Evolutionary conservation across 2,113 vertebrate species (phyloP).

Genomic region (Sceloporus undulatus): DNA sequence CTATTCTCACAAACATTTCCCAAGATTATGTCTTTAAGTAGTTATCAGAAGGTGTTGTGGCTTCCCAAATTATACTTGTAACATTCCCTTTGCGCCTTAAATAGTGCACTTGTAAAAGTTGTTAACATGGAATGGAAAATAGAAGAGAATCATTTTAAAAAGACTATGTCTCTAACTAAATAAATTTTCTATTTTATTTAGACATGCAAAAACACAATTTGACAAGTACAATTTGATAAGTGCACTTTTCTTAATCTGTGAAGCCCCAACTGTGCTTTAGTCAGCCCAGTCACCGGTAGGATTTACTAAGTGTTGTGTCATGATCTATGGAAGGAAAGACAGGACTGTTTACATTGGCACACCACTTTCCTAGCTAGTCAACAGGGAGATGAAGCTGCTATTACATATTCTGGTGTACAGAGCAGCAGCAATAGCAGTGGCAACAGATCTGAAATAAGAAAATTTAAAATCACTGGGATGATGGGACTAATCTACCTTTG

Average conservation of each 20-base stretch:
- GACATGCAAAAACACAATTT: not conserved
- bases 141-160: not conserved
- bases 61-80: not conserved
- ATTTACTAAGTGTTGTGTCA: slow-evolving; percentile 20
- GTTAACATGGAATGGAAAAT: not conserved
- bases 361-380: slow-evolving; percentile 36
- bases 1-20: not conserved
- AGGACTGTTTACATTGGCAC: slow-evolving; percentile 15
- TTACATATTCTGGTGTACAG: slow-evolving; percentile 60
- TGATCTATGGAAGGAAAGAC: slow-evolving; percentile 20
- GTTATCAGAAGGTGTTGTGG: not conserved
- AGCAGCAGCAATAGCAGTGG: slow-evolving; percentile 40
- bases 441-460: slow-evolving; percentile 63
- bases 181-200: not conserved
- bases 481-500: slow-evolving; percentile 63
- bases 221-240: not conserved
- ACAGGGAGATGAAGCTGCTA: slow-evolving; percentile 35
- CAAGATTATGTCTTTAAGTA: not conserved
- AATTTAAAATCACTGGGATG: slow-evolving; percentile 57
- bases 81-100: not conserved
- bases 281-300: not conserved
- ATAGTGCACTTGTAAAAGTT: not conserved
- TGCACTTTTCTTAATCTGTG: not conserved
- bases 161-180: not conserved
- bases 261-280: not conserved